Base-by-base conservation (phyloP, 2,797 vertebrate species). In the Austrolebias charrua region DNA sequence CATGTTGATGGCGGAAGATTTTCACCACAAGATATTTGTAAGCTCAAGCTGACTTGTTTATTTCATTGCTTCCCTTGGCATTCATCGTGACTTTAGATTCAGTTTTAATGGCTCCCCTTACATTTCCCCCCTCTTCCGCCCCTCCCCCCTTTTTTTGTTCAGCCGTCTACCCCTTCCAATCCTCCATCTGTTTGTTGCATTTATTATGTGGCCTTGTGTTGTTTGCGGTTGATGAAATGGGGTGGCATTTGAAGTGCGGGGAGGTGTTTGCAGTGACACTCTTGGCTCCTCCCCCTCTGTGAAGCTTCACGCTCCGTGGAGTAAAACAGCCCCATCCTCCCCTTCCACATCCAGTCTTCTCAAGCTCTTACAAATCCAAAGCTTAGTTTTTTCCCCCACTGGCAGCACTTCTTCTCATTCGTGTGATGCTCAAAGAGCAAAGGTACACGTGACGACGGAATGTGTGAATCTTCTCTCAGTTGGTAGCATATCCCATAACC, bases 101-200 rank as follows among this genome's bases (percentile, higher is more conserved):
- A 7, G 18, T 60, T 74, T 72, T 68, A 65, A 66, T 65, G 45
- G 18, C 58, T 64, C 52, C 78, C 52, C 42, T 50, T 69, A 40
- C 10, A 40, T 12, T 12, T 12, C 12, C 11, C 12, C 12, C 12
- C 20, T 61, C 69, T 33, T 53, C 14, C 31, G 40, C 53, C 59
- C 42, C 63, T 19, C 63, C 71, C 53, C 48, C 71, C 76, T 61
- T 63, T 66, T 43, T 60, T 60, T 60, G 38, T 33, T 44, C 59
- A 43, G 46, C 61, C 63, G 53, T 62, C 60, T 46, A 64, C 61
- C 3, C 46, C 65, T 57, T 74, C 58, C 64, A 55, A 66, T 60
- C 67, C 86, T 88, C 88, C 88, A 76, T 85, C 81, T 91, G 89
- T 85, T 88, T 89, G 83, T 86, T 82, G 75, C 72, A 67, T 87